Evolutionary conservation across 2,113 vertebrate species (phyloP), one percentile per base, ranked within the genome.

Genomic region (Bos taurus): DNA sequence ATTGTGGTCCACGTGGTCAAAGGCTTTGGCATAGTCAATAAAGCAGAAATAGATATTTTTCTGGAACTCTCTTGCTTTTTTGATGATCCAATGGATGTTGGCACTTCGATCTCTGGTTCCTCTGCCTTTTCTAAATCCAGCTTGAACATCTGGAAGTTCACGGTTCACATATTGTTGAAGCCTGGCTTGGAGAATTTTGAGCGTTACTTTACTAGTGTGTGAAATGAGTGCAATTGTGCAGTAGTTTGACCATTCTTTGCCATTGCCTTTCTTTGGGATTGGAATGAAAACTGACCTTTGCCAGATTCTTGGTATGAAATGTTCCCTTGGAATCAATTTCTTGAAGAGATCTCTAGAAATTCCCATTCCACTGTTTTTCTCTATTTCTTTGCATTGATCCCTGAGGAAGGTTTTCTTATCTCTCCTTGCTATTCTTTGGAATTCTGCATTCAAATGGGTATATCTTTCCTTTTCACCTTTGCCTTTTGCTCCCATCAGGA

Each of bases 91-190:
- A 10, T 2, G 9, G 10, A 71, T 71, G n/a, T 36, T 36, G 30
- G n/a, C 17, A 36, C 17, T 36, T 36, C 11, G 64, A 71, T 36
- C 64, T 36, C n/a, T 21, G 17, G 64, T 36, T 71, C 64, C n/a
- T 21, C n/a, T 21, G 64, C 17, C 17, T 71, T 71, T 36, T 71
- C n/a, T 36, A 71, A 71, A 36, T 21, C 9, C 9, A 71, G n/a
- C 8, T 36, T 71, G 64, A 71, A 71, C n/a, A 71, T 36, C 8
- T 71, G n/a, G 17, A 71, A 71, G 9, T 71, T 71, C 64, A 10
- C 0, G 0, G n/a, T 71, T 71, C 64, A 71, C 0, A 0, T 71
- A 71, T 17, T 36, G 8, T 23, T 71, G 64, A 71, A 36, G n/a
- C n/a, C n/a, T 71, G n/a, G n/a, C 64, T 71, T 71, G 64, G 64